Conservation (phyloP, 2,797 vertebrate genomes). For the Sparidentex hasta region DNA sequence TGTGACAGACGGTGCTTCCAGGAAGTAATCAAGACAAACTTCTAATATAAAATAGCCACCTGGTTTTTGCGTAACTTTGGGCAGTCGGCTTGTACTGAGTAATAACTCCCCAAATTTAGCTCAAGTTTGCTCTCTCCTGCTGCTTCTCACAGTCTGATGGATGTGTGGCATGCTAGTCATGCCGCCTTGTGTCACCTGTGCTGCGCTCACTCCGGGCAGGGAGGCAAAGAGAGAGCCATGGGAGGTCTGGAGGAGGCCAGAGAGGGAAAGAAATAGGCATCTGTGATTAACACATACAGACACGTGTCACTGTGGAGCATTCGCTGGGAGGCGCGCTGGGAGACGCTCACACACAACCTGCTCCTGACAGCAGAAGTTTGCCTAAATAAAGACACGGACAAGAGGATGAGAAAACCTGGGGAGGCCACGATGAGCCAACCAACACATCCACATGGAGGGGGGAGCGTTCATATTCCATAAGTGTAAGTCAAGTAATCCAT, state of each 20-base stretch:
- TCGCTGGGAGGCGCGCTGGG: slow-evolving; percentile 56
- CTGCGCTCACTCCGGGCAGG: slow-evolving; percentile 55
- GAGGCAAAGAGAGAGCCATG: slow-evolving; percentile 60
- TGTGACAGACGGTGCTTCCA: slow-evolving; percentile 14
- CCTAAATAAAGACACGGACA: slow-evolving; percentile 62
- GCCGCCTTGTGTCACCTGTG: slow-evolving; percentile 77
- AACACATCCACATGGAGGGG: not conserved
- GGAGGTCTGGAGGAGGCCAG: slow-evolving; percentile 74
- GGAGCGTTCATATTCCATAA: not conserved
- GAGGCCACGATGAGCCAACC: slow-evolving; percentile 23
- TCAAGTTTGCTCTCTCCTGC: slow-evolving; percentile 61
- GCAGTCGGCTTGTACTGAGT: slow-evolving; percentile 61
- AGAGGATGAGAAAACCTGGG: slow-evolving; percentile 21
- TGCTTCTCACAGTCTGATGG: slow-evolving; percentile 64
- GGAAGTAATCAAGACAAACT: slow-evolving; percentile 30
- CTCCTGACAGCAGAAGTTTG: slow-evolving; percentile 53
- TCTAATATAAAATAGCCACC: slow-evolving; percentile 42
- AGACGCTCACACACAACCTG: slow-evolving; percentile 75
- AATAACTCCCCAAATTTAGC: slow-evolving; percentile 72
- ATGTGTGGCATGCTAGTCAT: slow-evolving; percentile 68
- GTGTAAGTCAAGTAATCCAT: slow-evolving; percentile 25
- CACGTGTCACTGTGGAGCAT: slow-evolving; percentile 68
- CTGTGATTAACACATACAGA: slow-evolving; percentile 80
- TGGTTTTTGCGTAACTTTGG: slow-evolving; percentile 63
- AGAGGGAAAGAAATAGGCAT: slow-evolving; percentile 71